Base-by-base conservation (phyloP, 2,888 invertebrate species). In the Phragmatobia fuliginosa region DNA sequence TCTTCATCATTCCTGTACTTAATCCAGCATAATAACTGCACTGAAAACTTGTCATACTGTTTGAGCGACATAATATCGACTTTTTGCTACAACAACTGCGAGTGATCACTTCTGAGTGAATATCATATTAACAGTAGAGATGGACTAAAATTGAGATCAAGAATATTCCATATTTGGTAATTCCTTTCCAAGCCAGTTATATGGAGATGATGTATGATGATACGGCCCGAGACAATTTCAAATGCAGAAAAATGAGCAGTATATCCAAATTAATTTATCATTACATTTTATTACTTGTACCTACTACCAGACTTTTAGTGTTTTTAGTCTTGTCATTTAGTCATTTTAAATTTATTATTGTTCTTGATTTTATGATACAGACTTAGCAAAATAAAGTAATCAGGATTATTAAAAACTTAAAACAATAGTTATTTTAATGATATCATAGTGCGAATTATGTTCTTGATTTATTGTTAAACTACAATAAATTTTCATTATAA, bases 341-440 rank as follows among this genome's bases (percentile, higher is more conserved):
- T 11, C 10, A 49, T n/a, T n/a, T 11, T 45, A 25, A 25, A 52
- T 25, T 52, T 25, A 52, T 11, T 25, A 52, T 21, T 4, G 10
- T 25, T 10, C 11, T 25, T 52, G n/a, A 25, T 52, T 52, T 52
- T 10, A 52, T n/a, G 25, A 52, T 52, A 52, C 25, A 52, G 10
- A 52, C n/a, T n/a, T n/a, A 25, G n/a, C 11, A 25, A 52, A n/a
- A 52, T 25, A 52, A 52, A 3, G 25, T 25, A 52, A 52, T 25
- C 25, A 52, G n/a, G 21, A 25, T 52, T 11, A 52, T 52, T 8
- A 49, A 52, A 52, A 10, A 25, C n/a, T 11, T 0, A 52, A 52
- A 52, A n/a, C 18, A 49, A n/a, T 25, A 52, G n/a, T 25, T n/a
- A 52, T 52, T n/a, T 52, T 52, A 56, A 56, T 52, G 56, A 56